Conservation (phyloP, 2,888 invertebrate genomes). For the Conomelus anceps region DNA sequence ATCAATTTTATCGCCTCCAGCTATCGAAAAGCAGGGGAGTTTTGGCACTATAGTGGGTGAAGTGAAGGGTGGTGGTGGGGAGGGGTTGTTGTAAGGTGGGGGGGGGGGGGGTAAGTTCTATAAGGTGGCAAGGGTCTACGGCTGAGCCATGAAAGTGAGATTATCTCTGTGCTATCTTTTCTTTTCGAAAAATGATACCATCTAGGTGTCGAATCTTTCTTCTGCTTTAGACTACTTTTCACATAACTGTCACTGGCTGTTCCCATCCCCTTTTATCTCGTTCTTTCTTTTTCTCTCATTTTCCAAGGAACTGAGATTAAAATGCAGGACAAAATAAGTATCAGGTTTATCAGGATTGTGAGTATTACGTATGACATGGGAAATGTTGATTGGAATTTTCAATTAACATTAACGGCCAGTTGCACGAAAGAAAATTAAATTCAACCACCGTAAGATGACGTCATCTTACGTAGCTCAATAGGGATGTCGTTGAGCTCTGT, state of each 20-base stretch:
- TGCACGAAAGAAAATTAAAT: too few species aligned
- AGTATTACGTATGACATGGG: too few species aligned
- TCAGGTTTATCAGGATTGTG: too few species aligned
- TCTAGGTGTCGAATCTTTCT: not conserved
- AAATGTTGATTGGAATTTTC: too few species aligned
- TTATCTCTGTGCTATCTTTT: not conserved
- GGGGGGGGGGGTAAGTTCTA: too few species aligned
- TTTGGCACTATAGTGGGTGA: not conserved
- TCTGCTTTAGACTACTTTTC: not conserved
- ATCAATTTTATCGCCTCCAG: not conserved
- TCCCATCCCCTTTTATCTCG: not conserved
- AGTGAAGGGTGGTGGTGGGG: not conserved
- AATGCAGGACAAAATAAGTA: too few species aligned
- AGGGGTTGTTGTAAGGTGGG: not conserved
- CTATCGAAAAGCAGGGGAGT: not conserved
- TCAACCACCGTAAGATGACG: too few species aligned
- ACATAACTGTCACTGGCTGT: not conserved
- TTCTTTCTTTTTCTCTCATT: not conserved
- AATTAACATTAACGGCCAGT: too few species aligned
- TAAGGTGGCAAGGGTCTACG: not conserved
- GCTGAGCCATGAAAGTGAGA: not conserved
- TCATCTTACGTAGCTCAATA: too few species aligned
- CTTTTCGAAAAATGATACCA: not conserved
- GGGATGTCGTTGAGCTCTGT: too few species aligned
- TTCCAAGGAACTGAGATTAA: too few species aligned